These are phyloP conservation scores for Scaptomyza tumidula DNA, from an alignment of 2,888 invertebrate species.

Conservation along the genomic window DNA sequence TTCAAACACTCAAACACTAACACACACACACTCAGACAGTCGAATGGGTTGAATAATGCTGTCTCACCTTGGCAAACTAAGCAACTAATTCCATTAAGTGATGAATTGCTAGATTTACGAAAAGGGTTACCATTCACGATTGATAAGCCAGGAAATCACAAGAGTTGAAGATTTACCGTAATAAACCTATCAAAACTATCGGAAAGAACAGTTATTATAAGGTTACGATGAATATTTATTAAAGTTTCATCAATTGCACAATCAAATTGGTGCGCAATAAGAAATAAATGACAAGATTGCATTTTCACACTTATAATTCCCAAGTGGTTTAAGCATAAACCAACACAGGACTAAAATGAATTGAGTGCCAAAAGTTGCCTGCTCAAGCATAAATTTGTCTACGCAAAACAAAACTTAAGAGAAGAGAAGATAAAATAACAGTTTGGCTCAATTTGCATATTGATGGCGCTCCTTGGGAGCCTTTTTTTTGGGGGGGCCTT, in stretches of 20 bases:
- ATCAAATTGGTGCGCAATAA: too few relatives aligned
- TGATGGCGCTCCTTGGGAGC: constrained; percentile 32
- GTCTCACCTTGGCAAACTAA: constrained; percentile 28
- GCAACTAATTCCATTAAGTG: constrained; percentile 37
- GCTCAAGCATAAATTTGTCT: constrained; percentile 13
- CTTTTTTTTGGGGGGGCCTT: neutral
- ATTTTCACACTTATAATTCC: constrained; percentile 14
- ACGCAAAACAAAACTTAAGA: neutral
- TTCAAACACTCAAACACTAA: neutral
- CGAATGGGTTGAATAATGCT: constrained; percentile 26
- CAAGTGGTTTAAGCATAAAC: constrained; percentile 6
- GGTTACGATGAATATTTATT: too few relatives aligned
- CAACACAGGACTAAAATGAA: neutral
- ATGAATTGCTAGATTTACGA: constrained; percentile 15
- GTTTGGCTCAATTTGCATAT: constrained; percentile 48
- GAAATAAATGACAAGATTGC: too few relatives aligned
- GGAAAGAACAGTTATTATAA: neutral
- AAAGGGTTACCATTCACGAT: neutral
- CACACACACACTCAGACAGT: constrained; percentile 19
- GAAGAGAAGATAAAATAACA: constrained; percentile 1
- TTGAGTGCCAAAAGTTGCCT: neutral
- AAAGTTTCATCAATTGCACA: too few relatives aligned
- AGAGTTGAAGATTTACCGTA: neutral
- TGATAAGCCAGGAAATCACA: neutral
- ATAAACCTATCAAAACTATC: neutral